Evolutionary conservation across 2,113 vertebrate genomes (phyloP).

Genomic region (Herpailurus yagouaroundi): DNA sequence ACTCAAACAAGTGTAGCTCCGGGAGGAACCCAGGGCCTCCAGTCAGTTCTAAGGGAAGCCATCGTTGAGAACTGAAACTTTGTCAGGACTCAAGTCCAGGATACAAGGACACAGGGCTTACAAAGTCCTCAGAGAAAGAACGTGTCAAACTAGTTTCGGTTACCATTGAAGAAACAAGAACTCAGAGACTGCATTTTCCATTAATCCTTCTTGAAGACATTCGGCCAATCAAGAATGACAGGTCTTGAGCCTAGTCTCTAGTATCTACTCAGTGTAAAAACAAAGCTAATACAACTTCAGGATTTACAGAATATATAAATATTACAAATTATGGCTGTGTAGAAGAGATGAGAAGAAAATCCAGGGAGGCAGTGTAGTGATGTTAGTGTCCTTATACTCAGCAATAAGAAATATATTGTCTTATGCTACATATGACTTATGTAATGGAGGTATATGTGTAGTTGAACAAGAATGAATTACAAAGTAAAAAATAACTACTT

Average conservation of each 20-base stretch:
- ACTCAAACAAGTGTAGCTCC: not conserved
- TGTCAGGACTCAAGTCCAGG: not conserved
- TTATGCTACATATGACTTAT: not conserved
- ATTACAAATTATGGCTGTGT: not conserved
- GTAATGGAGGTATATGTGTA: not conserved
- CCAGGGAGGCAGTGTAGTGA: not conserved
- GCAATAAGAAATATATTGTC: not conserved
- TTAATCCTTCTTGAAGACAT: not conserved
- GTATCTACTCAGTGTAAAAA: not conserved
- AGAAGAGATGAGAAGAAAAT: not conserved
- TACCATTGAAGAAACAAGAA: not conserved
- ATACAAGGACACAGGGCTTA: not conserved
- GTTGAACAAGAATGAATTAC: not conserved
- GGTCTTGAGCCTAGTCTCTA: not conserved
- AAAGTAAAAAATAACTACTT: not conserved
- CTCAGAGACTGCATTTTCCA: not conserved
- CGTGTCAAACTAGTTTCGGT: not conserved
- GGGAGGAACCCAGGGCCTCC: rapidly evolving
- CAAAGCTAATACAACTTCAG: not conserved
- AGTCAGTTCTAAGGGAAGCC: not conserved
- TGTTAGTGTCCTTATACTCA: not conserved
- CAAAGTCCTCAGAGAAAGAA: not conserved
- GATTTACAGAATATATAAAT: not conserved
- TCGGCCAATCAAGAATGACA: not conserved
- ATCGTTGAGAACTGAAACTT: not conserved